A percentile compares a stretch with the other conserved stretches of the same genome.
These are phyloP conservation scores for Halisarca cf. caerulea DNA, from an alignment of 37 sponge, comb jelly and placozoan genomes.

Conservation along the genomic window DNA sequence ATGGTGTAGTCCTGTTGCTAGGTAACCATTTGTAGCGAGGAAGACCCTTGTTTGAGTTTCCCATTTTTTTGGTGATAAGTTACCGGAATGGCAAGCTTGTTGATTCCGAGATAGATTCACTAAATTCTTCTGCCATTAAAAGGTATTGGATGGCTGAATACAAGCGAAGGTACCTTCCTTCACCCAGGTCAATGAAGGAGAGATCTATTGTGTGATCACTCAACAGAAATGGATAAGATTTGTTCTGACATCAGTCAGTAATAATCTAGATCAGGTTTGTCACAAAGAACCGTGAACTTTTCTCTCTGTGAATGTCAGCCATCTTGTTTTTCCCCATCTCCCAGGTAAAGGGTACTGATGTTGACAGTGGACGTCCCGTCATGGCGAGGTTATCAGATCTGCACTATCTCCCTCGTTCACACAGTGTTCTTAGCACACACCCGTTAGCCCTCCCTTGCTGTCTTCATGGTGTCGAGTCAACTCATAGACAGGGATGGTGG, in stretches of 20 bases:
- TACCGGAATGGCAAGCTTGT: too few relatives aligned
- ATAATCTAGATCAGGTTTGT: conserved; percentile 7
- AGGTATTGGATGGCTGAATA: too few relatives aligned
- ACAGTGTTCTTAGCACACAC: background rate
- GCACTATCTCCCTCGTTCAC: background rate
- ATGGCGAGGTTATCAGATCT: background rate
- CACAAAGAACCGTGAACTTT: background rate
- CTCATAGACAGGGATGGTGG: conserved; percentile 20
- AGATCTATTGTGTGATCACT: background rate
- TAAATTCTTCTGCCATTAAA: too few relatives aligned
- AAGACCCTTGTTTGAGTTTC: too few relatives aligned
- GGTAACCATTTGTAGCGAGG: too few relatives aligned
- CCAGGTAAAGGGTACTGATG: background rate
- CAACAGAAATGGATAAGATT: conserved; percentile 4
- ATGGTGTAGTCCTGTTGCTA: too few relatives aligned
- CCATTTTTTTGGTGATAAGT: too few relatives aligned
- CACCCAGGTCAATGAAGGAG: background rate
- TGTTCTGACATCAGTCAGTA: background rate
- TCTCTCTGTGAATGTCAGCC: background rate
- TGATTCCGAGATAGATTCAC: too few relatives aligned
- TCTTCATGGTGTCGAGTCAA: background rate
- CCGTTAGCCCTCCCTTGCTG: conserved; percentile 1
- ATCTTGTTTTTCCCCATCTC: too few relatives aligned
- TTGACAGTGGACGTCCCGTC: background rate
- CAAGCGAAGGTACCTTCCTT: too few relatives aligned